These are phyloP conservation scores for Euwallacea fornicatus DNA, from an alignment of 1,140 invertebrate species.

Conservation along the genomic window DNA sequence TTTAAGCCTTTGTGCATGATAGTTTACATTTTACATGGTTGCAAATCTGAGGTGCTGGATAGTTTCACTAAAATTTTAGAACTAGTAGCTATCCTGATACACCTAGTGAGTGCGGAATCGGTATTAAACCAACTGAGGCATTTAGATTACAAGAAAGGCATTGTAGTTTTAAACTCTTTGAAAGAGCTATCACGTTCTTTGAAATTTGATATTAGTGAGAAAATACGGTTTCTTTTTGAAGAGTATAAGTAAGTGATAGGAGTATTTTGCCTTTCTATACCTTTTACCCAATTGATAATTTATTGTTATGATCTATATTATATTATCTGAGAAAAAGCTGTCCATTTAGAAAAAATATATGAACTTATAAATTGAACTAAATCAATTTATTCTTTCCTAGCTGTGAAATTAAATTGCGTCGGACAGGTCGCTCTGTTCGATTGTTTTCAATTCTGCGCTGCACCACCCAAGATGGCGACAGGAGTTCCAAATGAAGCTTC, in stretches of 20 bases:
- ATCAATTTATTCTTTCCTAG: too few relatives aligned
- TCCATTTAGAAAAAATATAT: too few relatives aligned
- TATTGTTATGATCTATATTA: too few relatives aligned
- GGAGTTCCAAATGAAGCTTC: too few relatives aligned
- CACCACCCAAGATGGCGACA: too few relatives aligned
- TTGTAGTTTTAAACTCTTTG: constrained; percentile 34
- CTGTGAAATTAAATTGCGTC: too few relatives aligned
- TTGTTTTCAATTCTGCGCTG: too few relatives aligned
- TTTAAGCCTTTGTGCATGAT: constrained; percentile 36
- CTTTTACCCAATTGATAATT: too few relatives aligned
- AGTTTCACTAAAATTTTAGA: constrained; percentile 30
- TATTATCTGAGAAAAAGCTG: too few relatives aligned
- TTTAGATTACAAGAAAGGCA: constrained; percentile 18
- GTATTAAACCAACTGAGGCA: constrained; percentile 18
- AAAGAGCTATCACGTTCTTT: constrained; percentile 24
- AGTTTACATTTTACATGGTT: constrained; percentile 27
- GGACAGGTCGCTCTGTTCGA: too few relatives aligned
- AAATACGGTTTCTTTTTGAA: constrained; percentile 20
- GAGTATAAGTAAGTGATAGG: constrained; percentile 25
- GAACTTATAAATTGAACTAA: too few relatives aligned
- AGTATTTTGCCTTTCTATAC: background rate
- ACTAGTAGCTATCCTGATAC: constrained; percentile 32
- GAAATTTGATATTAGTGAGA: constrained; percentile 29
- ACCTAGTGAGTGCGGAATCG: constrained; percentile 15
- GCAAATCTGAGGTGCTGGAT: constrained; percentile 22